A percentile compares a stretch with the other conserved stretches of the same genome.
These are phyloP conservation scores for Sebastes minor DNA, from an alignment of 2,797 vertebrate genomes.

Conservation along the genomic window DNA sequence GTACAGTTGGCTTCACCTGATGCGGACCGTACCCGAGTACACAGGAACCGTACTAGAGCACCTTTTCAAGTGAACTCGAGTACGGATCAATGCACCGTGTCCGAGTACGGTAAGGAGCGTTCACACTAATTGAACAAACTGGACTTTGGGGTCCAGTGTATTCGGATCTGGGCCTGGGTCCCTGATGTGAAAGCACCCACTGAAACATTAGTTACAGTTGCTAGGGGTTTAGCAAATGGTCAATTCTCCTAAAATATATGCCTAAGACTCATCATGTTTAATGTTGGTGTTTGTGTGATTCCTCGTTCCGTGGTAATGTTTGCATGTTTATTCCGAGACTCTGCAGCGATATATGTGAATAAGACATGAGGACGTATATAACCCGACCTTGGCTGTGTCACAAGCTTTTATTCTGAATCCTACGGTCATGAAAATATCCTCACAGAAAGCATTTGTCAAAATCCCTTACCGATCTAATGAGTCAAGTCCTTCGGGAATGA, in stretches of 20 bases:
- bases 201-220: background rate
- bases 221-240: background rate
- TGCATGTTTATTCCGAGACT: background rate
- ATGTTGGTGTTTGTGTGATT: background rate
- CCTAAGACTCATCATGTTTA: background rate
- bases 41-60: too few species aligned
- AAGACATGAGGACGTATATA: background rate
- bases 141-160: too few species aligned
- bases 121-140: too few species aligned
- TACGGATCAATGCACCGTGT: rapidly evolving
- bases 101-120: too few species aligned
- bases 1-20: too few species aligned
- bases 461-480: conserved; percentile 12
- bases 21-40: too few species aligned
- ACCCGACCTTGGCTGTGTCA: background rate
- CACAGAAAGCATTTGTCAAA: conserved; percentile 21
- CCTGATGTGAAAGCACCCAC: too few species aligned
- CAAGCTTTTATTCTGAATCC: background rate
- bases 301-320: background rate
- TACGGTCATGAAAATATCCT: conserved; percentile 1
- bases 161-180: too few species aligned
- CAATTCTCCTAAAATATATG: background rate
- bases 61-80: too few species aligned
- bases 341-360: background rate
- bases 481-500: background rate